Percentiles rank a stretch among this genome's conserved stretches.
Conservation (phyloP, 1,140 invertebrate species). For the Phocides pigmalion region DNA sequence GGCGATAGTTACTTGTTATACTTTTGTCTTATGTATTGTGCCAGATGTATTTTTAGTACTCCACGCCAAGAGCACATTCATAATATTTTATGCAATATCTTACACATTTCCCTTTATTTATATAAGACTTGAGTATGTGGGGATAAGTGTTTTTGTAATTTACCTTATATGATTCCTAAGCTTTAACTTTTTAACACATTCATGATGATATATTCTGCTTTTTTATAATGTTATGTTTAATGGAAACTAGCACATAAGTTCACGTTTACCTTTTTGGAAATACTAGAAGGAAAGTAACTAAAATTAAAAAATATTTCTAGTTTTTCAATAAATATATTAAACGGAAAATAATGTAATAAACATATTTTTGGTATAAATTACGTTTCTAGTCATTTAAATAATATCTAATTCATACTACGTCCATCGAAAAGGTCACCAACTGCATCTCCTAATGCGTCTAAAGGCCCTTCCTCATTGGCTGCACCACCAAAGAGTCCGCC, state of each 20-base stretch:
- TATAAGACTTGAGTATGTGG: not conserved
- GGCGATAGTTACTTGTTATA: not conserved
- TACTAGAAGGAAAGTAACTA: no score
- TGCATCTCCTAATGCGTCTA: constrained; percentile 66
- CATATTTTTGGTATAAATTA: no score
- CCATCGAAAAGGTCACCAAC: constrained; percentile 64
- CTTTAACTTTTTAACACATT: not conserved
- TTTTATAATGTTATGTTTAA: no score
- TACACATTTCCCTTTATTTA: not conserved
- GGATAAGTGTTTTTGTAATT: not conserved
- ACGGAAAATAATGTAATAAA: no score
- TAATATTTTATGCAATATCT: not conserved
- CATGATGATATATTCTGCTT: not conserved
- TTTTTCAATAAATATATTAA: not conserved
- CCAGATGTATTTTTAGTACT: not conserved
- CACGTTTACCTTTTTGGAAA: no score
- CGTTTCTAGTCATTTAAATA: constrained; percentile 1
- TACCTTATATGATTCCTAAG: not conserved
- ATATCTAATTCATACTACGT: constrained; percentile 38
- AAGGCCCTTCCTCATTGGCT: constrained; percentile 55
- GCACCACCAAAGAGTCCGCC: constrained; percentile 58
- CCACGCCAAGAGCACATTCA: not conserved
- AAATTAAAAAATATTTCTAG: not conserved
- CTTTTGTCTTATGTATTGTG: constrained; percentile 7
- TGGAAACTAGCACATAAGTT: no score